Evolutionary conservation across 2,113 vertebrate species (phyloP).

Genomic region (Piaya cayana): DNA sequence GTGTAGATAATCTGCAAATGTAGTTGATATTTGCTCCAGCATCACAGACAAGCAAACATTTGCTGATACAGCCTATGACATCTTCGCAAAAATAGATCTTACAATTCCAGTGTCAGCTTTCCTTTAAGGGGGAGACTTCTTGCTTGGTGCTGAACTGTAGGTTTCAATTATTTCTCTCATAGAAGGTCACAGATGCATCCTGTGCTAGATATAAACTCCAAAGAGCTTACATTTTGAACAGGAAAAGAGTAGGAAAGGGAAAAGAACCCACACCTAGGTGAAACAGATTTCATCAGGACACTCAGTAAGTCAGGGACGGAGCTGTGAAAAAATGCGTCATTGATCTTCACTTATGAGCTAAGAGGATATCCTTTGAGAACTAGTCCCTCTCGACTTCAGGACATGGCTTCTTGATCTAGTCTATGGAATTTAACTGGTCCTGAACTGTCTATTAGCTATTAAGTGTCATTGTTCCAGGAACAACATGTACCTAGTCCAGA

Average conservation of each 20-base stretch:
- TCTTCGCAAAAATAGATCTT: neutral
- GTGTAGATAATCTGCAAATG: neutral
- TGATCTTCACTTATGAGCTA: neutral
- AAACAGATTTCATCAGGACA: neutral
- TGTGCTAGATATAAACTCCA: neutral
- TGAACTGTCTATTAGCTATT: neutral
- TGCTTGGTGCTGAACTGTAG: neutral
- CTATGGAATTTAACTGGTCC: neutral
- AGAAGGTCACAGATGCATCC: neutral
- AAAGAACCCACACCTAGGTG: neutral
- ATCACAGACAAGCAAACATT: rapidly evolving
- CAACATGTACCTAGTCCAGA: neutral
- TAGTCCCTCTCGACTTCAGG: neutral
- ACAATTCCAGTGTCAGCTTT: neutral
- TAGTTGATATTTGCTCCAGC: neutral
- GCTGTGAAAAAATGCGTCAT: neutral
- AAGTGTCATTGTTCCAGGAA: neutral
- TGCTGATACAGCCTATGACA: neutral
- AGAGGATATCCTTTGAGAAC: neutral
- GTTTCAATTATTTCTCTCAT: neutral
- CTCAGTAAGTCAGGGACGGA: neutral
- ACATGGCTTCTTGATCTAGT: neutral
- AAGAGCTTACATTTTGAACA: neutral
- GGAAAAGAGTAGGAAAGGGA: neutral
- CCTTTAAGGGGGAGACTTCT: neutral